phyloP scores from a whole-genome alignment of 2,797 vertebrate species.

The Pseudochirops corinnae region DNA sequence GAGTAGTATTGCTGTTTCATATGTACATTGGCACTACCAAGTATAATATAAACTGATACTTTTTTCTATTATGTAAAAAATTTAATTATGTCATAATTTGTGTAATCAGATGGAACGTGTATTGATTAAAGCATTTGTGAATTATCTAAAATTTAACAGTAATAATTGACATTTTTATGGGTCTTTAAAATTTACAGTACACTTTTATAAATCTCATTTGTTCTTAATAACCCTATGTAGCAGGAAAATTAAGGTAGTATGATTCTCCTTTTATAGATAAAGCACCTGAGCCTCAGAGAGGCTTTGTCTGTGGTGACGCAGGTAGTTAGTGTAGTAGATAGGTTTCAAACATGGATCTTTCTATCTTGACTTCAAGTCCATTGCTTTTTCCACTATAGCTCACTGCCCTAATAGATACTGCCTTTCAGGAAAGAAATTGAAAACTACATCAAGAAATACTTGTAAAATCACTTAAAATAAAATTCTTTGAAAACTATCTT shows the following conservation, averaged over 20 bases:
- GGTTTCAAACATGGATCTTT: neutral
- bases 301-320: neutral
- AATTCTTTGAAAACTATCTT: neutral
- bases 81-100: neutral
- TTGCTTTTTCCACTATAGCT: neutral
- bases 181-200: neutral
- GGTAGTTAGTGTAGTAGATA: neutral
- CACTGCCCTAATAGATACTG: neutral
- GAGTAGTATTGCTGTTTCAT: neutral
- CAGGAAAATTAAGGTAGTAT: neutral
- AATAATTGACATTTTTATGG: neutral
- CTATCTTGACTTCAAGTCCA: neutral
- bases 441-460: neutral
- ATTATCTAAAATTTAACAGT: neutral
- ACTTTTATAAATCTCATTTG: neutral
- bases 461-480: neutral
- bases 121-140: neutral
- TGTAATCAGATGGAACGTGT: neutral
- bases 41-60: neutral
- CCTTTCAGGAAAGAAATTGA: neutral
- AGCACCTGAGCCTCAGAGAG: neutral
- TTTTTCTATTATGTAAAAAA: neutral
- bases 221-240: neutral
- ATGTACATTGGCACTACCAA: neutral
- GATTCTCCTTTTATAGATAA: neutral